phyloP scores from a whole-genome alignment of 2,113 vertebrate species.

The Athene noctua region DNA sequence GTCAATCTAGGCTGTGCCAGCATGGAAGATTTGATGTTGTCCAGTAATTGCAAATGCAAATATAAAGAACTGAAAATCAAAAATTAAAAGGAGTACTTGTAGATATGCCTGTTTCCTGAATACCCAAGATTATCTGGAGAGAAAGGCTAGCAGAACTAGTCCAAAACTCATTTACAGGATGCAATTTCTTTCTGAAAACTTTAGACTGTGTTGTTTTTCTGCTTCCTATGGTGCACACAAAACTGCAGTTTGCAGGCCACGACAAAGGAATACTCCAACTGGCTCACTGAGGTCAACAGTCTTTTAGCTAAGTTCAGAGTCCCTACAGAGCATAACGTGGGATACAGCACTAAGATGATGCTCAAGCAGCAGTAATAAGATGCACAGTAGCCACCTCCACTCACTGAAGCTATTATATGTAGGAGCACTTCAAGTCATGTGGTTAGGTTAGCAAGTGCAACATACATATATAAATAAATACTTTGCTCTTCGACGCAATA shows the following conservation, averaged over 20 bases:
- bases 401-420: not conserved
- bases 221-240: not conserved
- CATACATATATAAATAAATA: not conserved
- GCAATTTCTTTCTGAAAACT: not conserved
- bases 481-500: not conserved
- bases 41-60: not conserved
- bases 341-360: not conserved
- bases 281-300: not conserved
- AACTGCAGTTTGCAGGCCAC: not conserved
- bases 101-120: not conserved
- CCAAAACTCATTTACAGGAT: not conserved
- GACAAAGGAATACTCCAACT: not conserved
- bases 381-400: not conserved
- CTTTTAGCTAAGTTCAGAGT: not conserved
- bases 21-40: not conserved
- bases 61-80: not conserved
- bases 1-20: not conserved
- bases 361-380: not conserved
- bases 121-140: not conserved
- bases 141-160: not conserved
- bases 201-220: not conserved
- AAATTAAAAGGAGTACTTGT: not conserved
- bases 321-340: too few species aligned
- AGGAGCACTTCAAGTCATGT: not conserved
- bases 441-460: not conserved